Base-by-base conservation (phyloP, 2,888 invertebrate species). In the Elysia crispata region DNA sequence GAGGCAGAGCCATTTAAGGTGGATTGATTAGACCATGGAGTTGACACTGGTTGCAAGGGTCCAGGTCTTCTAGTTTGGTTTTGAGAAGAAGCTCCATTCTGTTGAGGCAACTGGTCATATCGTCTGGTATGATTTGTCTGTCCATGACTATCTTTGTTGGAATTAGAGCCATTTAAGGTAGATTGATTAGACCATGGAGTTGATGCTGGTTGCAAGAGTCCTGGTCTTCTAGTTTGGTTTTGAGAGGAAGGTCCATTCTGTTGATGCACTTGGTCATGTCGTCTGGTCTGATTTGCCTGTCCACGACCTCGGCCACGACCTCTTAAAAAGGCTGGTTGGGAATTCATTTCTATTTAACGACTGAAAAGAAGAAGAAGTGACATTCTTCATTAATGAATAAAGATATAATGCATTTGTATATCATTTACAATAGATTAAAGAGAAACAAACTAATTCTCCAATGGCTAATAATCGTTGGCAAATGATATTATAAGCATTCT, bases 221-320 rank as follows among this genome's bases (percentile, higher is more conserved):
- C 41, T 3, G 41, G 41, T 41, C 11, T 3, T 41, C 41, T 41
- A 41, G 41, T 41, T 41, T 41, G 41, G 41, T 41, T n/a, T n/a
- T n/a, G 41, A 41, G 41, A 3, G 11, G 41, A 41, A 41, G 41
- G 5, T 41, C 41, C 13, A 23, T 54, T 73, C 73, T 54, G 49
- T 25, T 18, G 54, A n/a, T 8, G 6, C 60, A n/a, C 60, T 54
- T 15, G 13, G 31, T 75, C 75, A 62, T 28, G 41, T 49, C 41
- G 49, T 62, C 18, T 62, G 18, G 28, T 18, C 20, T 18, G 30
- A 23, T 28, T 30, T 18, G 75, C 82, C 49, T 75, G 28, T 23
- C 83, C 88, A 66, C 88, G 82, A 11, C 90, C 89, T 75, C 88
- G 77, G 0, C 89, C 89, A 50, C 86, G 66, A 13, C 89, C 89